Base-by-base conservation (phyloP, 92 coral and sea anemone genomes). In the Muricea muricata region DNA sequence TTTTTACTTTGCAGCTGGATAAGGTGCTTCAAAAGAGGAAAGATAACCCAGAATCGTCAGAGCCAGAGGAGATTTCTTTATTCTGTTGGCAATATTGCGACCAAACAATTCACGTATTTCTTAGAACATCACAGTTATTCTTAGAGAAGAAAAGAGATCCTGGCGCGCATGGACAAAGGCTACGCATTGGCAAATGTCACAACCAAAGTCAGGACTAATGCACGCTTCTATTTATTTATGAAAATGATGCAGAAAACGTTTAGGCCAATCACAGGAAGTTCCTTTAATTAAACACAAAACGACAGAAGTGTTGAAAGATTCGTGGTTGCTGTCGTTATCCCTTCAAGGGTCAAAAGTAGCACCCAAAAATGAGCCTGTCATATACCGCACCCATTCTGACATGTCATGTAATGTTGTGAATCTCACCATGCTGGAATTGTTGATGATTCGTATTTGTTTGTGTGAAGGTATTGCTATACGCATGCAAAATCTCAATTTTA, bases 321-420 rank as follows among this genome's bases (percentile, higher is more conserved):
- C n/a, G n/a, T 78, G 48, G 83, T 17, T 40, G 83, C 83, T 78
- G 83, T 78, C 71, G 65, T 75, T 20, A 75, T 42, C 65, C 80
- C 79, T 47, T 75, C 65, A 14, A 12, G 66, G 65, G 41, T 75
- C 80, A 75, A 32, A n/a, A 57, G 83, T 23, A 40, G 35, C 65
- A 26, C 33, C 23, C n/a, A n/a, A n/a, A n/a, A n/a, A n/a, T 78
- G 21, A 18, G 21, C 55, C 21, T 78, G 70, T 78, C 71, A 78
- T 56, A 78, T 57, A 23, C 83, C 72, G 83, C 83, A 45, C 83
- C 83, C 55, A 39, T 25, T 78, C 1, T 25, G 5, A 9, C 5
- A 9, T 37, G n/a, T n/a, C n/a, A n/a, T n/a, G n/a, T n/a, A n/a
- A n/a, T n/a, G n/a, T n/a, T n/a, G n/a, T n/a, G n/a, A n/a, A n/a